These are phyloP conservation scores for Microctenopoma lineatum DNA, from an alignment of 2,797 vertebrate species.

Conservation along the genomic window DNA sequence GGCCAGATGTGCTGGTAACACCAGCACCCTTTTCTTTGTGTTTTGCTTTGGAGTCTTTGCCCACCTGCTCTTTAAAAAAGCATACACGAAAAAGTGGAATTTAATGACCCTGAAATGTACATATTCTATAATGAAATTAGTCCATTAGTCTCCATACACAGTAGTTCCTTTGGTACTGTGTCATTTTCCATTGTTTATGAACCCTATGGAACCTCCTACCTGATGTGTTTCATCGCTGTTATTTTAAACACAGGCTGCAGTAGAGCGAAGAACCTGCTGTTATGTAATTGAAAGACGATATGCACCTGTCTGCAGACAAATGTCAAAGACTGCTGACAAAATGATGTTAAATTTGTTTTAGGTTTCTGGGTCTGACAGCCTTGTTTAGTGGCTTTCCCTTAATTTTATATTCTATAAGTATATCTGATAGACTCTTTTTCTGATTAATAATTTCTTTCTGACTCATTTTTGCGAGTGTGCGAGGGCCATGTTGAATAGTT, in stretches of 20 bases:
- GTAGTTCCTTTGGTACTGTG: constrained; percentile 29
- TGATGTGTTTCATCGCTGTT: constrained; percentile 18
- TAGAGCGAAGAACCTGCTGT: constrained; percentile 5
- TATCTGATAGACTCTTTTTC: too few species aligned
- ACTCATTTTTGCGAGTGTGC: too few species aligned
- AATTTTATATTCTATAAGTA: too few species aligned
- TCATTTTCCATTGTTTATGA: constrained; percentile 50
- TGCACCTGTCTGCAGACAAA: too few species aligned
- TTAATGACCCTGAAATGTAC: constrained; percentile 47
- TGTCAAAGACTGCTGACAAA: too few species aligned
- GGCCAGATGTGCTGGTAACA: constrained; percentile 20
- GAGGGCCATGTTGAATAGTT: too few species aligned
- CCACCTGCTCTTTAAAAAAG: constrained; percentile 25
- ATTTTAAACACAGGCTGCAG: constrained; percentile 10
- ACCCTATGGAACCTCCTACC: constrained; percentile 12
- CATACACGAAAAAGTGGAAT: constrained; percentile 21
- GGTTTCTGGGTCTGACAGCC: too few species aligned
- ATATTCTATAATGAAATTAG: constrained; percentile 30
- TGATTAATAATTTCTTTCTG: too few species aligned
- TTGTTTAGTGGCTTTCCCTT: too few species aligned
- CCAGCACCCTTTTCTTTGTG: constrained; percentile 26
- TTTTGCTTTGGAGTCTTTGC: constrained; percentile 27
- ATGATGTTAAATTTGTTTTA: too few species aligned
- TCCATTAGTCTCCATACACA: constrained; percentile 23
- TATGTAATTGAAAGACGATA: too few species aligned